Conservation (phyloP, 2,888 invertebrate species). For the Eristalis tenax region DNA sequence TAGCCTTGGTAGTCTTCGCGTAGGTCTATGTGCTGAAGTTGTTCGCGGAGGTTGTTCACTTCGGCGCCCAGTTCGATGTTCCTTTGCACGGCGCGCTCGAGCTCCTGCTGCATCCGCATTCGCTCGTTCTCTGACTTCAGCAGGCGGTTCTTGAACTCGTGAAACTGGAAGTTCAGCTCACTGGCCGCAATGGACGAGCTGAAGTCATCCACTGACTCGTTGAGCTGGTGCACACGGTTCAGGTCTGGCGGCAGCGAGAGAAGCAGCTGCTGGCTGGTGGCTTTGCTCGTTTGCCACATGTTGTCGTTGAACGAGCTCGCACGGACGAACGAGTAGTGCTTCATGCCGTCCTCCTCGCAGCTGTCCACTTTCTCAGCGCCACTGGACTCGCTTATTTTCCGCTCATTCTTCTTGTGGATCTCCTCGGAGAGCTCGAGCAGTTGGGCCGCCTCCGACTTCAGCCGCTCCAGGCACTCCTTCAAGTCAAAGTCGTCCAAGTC, state of each 20-base stretch:
- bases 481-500: conserved; percentile 83
- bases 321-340: conserved; percentile 76
- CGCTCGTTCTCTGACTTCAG: conserved; percentile 80
- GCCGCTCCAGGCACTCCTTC: conserved; percentile 85
- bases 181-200: conserved; percentile 76
- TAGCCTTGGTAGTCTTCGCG: conserved; percentile 84
- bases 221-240: conserved; percentile 74
- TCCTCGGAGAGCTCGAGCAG: conserved; percentile 85
- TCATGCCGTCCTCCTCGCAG: conserved; percentile 75
- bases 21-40: conserved; percentile 81
- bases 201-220: conserved; percentile 64
- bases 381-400: conserved; percentile 72
- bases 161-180: conserved; percentile 83
- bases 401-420: conserved; percentile 74
- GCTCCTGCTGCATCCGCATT: conserved; percentile 83
- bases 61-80: conserved; percentile 83
- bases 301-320: conserved; percentile 79
- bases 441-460: conserved; percentile 87
- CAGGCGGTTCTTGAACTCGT: conserved; percentile 82
- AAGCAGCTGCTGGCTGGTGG: conserved; percentile 73
- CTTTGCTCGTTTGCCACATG: conserved; percentile 64
- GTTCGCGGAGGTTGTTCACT: conserved; percentile 80
- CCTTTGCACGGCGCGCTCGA: conserved; percentile 84
- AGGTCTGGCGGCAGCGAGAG: conserved; percentile 79
- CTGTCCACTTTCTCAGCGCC: conserved; percentile 72